These are phyloP conservation scores for Gobio occitaniae DNA, from an alignment of 2,797 vertebrate species.

Conservation along the genomic window DNA sequence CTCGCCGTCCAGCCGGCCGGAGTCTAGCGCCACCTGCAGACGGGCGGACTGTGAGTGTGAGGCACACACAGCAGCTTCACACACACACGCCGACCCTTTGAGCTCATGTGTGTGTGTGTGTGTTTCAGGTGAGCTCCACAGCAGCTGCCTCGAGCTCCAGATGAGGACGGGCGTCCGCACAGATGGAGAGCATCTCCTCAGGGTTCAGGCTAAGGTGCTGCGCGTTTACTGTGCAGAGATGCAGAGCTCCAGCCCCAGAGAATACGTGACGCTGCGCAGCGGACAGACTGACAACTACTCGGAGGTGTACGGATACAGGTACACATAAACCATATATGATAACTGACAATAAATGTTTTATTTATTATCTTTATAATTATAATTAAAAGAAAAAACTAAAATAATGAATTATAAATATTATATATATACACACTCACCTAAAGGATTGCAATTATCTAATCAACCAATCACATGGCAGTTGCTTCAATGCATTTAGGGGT, in stretches of 20 bases:
- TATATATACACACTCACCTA: too few relatives aligned
- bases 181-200: constrained; percentile 90
- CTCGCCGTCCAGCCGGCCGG: constrained; percentile 83
- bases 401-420: too few relatives aligned
- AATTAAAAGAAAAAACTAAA: too few relatives aligned
- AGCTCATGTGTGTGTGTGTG: constrained; percentile 5
- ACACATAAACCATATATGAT: neutral
- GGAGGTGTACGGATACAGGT: constrained; percentile 92
- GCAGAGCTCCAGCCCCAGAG: constrained; percentile 87
- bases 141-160: constrained; percentile 90
- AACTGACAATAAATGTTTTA: too few relatives aligned
- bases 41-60: constrained; percentile 84
- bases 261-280: constrained; percentile 91
- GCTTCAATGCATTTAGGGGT: too few relatives aligned
- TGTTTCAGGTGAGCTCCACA: constrained; percentile 82
- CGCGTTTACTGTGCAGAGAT: constrained; percentile 94
- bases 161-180: constrained; percentile 81
- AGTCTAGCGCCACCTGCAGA: constrained; percentile 81
- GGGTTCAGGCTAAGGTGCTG: constrained; percentile 82
- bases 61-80: neutral
- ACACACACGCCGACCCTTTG: neutral
- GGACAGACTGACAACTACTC: constrained; percentile 95
- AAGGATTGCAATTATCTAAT: too few relatives aligned
- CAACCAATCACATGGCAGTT: too few relatives aligned
- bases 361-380: too few relatives aligned